Percentiles rank a stretch among this genome's conserved stretches.
These are phyloP conservation scores for Prionailurus bengalensis DNA, from an alignment of 2,113 vertebrate species.

Conservation along the genomic window DNA sequence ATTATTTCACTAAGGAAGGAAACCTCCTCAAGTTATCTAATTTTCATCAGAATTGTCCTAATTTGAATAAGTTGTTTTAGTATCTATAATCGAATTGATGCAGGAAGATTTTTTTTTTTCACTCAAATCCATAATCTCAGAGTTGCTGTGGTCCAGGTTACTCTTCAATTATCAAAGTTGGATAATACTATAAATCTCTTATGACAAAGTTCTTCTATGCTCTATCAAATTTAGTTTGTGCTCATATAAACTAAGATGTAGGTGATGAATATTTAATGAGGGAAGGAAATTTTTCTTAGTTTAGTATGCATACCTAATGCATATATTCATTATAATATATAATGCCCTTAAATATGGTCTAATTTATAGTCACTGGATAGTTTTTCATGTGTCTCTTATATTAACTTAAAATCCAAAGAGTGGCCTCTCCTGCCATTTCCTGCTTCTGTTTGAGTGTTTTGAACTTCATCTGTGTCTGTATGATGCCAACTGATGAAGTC, in stretches of 20 bases:
- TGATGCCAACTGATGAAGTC: neutral
- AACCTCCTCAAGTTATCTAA: neutral
- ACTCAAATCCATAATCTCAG: neutral
- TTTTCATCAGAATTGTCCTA: neutral
- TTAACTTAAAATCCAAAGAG: neutral
- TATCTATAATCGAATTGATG: constrained; percentile 4
- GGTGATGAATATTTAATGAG: neutral
- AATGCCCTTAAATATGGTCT: neutral
- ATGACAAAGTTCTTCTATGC: neutral
- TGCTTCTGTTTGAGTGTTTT: neutral
- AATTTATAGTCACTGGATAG: neutral
- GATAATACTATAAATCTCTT: neutral
- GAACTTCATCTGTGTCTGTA: neutral
- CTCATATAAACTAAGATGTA: constrained; percentile 28
- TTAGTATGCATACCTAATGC: neutral
- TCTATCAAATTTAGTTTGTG: neutral
- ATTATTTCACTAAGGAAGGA: neutral
- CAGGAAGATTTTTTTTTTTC: neutral
- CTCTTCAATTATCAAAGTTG: neutral
- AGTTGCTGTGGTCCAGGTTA: neutral
- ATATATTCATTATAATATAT: neutral
- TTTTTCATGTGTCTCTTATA: neutral
- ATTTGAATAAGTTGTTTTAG: neutral
- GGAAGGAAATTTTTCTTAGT: neutral
- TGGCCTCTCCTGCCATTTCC: neutral